These are phyloP conservation scores for Gobionotothen gibberifrons DNA, from an alignment of 2,797 vertebrate species.

Conservation along the genomic window DNA sequence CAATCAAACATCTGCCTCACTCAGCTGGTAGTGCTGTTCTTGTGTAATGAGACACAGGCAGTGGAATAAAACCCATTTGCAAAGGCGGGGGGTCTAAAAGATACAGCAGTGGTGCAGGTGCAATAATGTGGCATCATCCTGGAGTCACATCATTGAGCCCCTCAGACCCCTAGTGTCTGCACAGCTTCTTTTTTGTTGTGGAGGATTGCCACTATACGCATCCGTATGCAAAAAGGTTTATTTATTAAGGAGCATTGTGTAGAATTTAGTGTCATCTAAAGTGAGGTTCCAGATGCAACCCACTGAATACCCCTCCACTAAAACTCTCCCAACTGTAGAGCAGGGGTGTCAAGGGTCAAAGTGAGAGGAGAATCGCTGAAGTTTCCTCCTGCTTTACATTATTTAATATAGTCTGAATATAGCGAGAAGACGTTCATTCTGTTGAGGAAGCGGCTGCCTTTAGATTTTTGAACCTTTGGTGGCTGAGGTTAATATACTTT, in stretches of 20 bases:
- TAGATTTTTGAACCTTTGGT: no score
- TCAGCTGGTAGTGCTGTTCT: constrained; percentile 75
- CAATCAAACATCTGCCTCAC: constrained; percentile 80
- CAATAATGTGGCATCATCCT: constrained; percentile 46
- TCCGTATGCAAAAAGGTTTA: background rate
- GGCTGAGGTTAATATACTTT: no score
- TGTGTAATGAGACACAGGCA: constrained; percentile 75
- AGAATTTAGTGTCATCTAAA: no score
- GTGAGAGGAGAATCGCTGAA: no score
- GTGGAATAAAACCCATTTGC: constrained; percentile 69
- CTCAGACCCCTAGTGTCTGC: background rate
- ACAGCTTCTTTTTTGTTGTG: constrained; percentile 18
- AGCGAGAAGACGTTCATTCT: no score
- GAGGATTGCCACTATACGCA: background rate
- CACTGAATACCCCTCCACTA: no score
- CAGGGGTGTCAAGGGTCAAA: no score
- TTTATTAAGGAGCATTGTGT: background rate
- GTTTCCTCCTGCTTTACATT: no score
- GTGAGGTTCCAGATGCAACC: no score
- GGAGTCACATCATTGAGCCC: constrained; percentile 25
- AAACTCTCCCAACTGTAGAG: no score
- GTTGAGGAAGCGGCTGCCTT: no score
- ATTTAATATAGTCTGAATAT: no score
- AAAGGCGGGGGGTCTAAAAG: constrained; percentile 43
- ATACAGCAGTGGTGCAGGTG: constrained; percentile 49